A percentile compares a stretch with the other conserved stretches of the same genome.
phyloP scores from a whole-genome alignment of 2,888 invertebrate species.

The Clunio marinus region DNA sequence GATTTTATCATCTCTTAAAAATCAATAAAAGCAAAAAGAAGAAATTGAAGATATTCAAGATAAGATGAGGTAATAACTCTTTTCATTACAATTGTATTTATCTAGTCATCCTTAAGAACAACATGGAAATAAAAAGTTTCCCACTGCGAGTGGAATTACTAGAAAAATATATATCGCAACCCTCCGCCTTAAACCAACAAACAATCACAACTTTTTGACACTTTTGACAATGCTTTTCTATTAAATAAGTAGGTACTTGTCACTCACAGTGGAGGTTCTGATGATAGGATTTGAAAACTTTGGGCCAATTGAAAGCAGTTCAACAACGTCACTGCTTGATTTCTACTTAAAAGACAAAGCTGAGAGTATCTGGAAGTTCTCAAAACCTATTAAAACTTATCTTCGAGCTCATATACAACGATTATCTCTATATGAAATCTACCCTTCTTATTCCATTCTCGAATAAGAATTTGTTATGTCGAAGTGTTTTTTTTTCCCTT shows the following conservation, averaged over 20 bases:
- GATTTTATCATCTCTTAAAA: too few relatives aligned
- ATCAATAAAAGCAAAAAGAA: too few relatives aligned
- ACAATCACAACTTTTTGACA: constrained; percentile 36
- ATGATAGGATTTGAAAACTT: neutral
- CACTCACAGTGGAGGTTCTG: neutral
- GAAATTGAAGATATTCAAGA: too few relatives aligned
- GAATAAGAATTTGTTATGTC: constrained; percentile 14
- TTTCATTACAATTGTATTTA: too few relatives aligned
- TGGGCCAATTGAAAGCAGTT: neutral
- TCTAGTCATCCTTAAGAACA: neutral
- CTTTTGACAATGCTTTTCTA: constrained; percentile 35
- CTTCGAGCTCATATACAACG: constrained; percentile 21
- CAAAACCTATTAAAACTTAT: constrained; percentile 33
- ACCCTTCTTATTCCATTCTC: neutral
- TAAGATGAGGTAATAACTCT: too few relatives aligned
- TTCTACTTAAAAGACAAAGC: neutral
- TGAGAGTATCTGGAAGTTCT: neutral
- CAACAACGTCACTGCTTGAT: neutral
- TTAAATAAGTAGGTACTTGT: constrained; percentile 33
- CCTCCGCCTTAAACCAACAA: constrained; percentile 23
- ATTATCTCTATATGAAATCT: constrained; percentile 27
- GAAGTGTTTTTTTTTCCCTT: neutral
- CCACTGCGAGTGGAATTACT: constrained; percentile 22
- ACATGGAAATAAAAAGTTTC: neutral
- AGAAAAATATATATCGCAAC: constrained; percentile 21